phyloP scores from a whole-genome alignment of 64 coral and sea anemone genomes.

The Montipora efflorescens region DNA sequence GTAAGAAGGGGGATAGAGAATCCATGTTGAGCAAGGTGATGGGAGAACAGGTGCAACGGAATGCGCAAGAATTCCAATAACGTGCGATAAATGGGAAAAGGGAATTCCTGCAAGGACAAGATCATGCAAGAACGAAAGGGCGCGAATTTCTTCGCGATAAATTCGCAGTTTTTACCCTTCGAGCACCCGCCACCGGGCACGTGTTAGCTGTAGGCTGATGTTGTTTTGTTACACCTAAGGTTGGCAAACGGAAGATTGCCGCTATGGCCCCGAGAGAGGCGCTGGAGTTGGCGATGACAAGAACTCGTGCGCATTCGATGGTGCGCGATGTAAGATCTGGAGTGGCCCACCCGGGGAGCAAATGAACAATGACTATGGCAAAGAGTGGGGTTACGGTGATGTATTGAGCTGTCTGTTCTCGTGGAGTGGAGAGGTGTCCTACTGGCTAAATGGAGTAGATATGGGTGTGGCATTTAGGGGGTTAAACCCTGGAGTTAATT shows the following conservation, averaged over 20 bases:
- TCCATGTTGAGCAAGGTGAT: too few species aligned
- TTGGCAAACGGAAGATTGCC: slow-evolving; percentile 96
- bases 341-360: slow-evolving; percentile 84
- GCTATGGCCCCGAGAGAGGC: slow-evolving; percentile 94
- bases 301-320: slow-evolving; percentile 94
- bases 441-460: slow-evolving; percentile 88
- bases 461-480: slow-evolving; percentile 86
- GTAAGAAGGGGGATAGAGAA: too few species aligned
- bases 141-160: too few species aligned
- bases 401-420: slow-evolving; percentile 92
- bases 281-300: slow-evolving; percentile 94
- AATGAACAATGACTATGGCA: slow-evolving; percentile 92
- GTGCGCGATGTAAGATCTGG: slow-evolving; percentile 95
- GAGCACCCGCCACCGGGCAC: too few species aligned
- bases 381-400: slow-evolving; percentile 83
- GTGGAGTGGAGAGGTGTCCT: slow-evolving; percentile 90
- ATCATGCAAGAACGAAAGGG: too few species aligned
- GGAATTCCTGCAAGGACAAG: too few species aligned
- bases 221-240: slow-evolving; percentile 47
- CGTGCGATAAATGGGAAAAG: too few species aligned
- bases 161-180: not conserved
- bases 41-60: too few species aligned
- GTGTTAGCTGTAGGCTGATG: not conserved
- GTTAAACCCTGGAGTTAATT: slow-evolving; percentile 72
- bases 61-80: too few species aligned